Evolutionary conservation across 1,140 invertebrate species (phyloP).

Genomic region (Drusus annulatus): DNA sequence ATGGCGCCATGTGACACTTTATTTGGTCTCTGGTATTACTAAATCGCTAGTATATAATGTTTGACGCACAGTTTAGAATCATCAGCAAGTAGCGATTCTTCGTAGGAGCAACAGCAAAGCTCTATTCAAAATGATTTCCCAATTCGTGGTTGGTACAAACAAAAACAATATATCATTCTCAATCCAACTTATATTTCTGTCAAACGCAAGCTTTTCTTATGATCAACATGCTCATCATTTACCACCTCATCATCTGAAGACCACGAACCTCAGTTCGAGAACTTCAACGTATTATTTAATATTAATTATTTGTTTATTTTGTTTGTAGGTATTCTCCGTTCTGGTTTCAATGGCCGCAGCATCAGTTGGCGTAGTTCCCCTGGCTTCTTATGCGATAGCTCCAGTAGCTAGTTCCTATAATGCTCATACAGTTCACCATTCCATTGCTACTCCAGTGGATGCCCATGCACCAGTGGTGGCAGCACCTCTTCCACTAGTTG

Average conservation of each 20-base stretch:
- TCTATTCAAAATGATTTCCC: not conserved
- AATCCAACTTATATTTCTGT: not conserved
- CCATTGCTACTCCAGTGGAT: conserved; percentile 69
- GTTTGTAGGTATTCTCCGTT: conserved; percentile 62
- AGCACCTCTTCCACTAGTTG: conserved; percentile 33
- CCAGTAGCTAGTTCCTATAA: conserved; percentile 75
- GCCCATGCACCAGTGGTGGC: conserved; percentile 49
- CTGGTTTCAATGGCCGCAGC: conserved; percentile 60
- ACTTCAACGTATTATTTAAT: not conserved
- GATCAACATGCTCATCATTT: no score
- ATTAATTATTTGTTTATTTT: not conserved
- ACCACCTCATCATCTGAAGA: no score
- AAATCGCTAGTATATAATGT: conserved; percentile 29
- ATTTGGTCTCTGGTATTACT: conserved; percentile 21
- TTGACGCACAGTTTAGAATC: not conserved
- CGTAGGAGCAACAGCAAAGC: conserved; percentile 10
- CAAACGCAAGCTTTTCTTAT: not conserved
- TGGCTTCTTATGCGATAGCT: conserved; percentile 61
- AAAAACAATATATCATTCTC: not conserved
- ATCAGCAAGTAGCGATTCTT: conserved; percentile 18
- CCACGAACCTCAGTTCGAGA: no score
- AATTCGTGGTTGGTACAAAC: conserved; percentile 17
- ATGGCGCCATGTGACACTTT: conserved; percentile 31
- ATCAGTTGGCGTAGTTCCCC: conserved; percentile 61
- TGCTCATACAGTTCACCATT: conserved; percentile 74